Base-by-base conservation (phyloP, 2,888 invertebrate genomes). In the Hipparchia sbordonii region DNA sequence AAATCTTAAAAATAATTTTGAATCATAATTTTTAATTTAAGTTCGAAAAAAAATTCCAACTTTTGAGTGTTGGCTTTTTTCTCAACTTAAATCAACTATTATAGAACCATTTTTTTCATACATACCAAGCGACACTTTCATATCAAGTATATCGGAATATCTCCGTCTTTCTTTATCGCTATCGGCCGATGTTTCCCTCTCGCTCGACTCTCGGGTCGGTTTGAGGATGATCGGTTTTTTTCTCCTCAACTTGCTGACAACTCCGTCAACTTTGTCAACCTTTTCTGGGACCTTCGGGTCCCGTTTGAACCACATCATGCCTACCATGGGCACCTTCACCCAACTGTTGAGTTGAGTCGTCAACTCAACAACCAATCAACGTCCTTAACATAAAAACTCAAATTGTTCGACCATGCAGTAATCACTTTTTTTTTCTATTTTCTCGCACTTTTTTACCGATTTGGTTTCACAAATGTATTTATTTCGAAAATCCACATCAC, bases 251-350 rank as follows among this genome's bases (percentile, higher is more conserved):
- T 90, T 92, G 9, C 88, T 85, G 9, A 87, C 89, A 5, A 89
- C 83, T 8, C 91, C 92, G 79, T 92, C 74, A 39, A 63, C 72
- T 39, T 75, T 91, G 33, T 81, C 84, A 67, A 82, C 79, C 72
- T 91, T 91, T 62, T 91, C 91, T 56, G 86, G 82, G 76, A 85
- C 87, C 81, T 92, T 93, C 75, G 92, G 87, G 76, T 93, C 93
- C 80, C 92, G 82, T 80, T 91, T 93, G 76, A 93, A 93, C 93
- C 93, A 93, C 93, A 93, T 93, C 92, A 91, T 93, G 83, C 86
- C 86, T 83, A 85, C 84, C 78, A 86, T 84, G 81, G 71, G 75
- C 78, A 75, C 68, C 72, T 23, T 13, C n/a, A 13, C 45, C 48
- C 60, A 59, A 45, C 48, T 9, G 62, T 48, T 13, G 62, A n/a